Percentiles rank a stretch among this genome's conserved stretches.
Evolutionary conservation across 2,888 invertebrate genomes (phyloP).

Genomic region (Euphydryas editha): DNA sequence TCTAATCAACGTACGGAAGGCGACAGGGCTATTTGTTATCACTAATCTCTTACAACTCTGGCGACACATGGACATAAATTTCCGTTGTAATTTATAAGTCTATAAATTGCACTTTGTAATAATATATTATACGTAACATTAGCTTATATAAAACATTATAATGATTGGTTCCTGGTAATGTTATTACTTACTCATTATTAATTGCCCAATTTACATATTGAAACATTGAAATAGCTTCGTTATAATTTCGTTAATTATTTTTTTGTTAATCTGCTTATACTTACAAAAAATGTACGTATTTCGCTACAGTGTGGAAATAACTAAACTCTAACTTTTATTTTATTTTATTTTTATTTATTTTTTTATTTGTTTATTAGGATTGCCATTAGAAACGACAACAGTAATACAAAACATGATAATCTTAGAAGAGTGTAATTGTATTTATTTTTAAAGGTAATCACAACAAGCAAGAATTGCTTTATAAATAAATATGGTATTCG

Average conservation of each 20-base stretch:
- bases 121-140: not conserved
- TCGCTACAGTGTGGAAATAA: no score
- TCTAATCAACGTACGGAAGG: slow-evolving; percentile 10
- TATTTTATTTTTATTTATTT: no score
- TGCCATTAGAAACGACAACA: no score
- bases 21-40: slow-evolving; percentile 1
- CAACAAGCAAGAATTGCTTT: no score
- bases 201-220: slow-evolving; percentile 36
- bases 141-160: not conserved
- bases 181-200: slow-evolving; percentile 31
- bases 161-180: not conserved
- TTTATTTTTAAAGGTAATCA: no score
- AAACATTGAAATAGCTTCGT: slow-evolving; percentile 30
- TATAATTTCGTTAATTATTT: slow-evolving; percentile 32
- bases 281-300: no score
- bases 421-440: no score
- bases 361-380: no score
- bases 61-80: not conserved
- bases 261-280: slow-evolving; percentile 21
- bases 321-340: no score
- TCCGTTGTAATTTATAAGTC: slow-evolving; percentile 4
- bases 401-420: no score
- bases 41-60: not conserved
- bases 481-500: no score
- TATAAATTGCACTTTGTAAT: not conserved